These are phyloP conservation scores for Thysanoteuthis rhombus DNA, from an alignment of 2,888 invertebrate species.

Conservation along the genomic window DNA sequence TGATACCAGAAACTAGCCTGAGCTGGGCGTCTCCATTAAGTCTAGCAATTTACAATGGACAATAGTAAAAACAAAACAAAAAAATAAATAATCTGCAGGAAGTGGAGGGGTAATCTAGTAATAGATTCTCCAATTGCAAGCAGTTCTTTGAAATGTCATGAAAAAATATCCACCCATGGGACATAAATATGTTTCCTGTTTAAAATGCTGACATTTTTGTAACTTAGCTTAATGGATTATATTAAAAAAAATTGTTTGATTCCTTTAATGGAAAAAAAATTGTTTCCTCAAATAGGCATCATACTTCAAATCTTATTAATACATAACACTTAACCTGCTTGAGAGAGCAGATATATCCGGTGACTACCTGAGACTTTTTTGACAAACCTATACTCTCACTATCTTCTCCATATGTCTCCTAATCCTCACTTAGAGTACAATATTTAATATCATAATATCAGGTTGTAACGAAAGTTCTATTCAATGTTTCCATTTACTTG, in stretches of 20 bases:
- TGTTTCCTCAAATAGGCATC: no score
- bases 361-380: no score
- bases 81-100: neutral
- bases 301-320: no score
- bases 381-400: no score
- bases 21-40: neutral
- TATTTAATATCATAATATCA: no score
- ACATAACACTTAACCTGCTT: no score
- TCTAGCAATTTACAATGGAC: neutral
- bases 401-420: no score
- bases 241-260: neutral
- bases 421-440: no score
- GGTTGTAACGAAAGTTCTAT: no score
- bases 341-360: no score
- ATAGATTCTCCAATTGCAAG: neutral
- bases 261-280: no score
- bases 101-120: neutral
- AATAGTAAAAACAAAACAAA: neutral
- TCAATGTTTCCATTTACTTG: no score
- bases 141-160: neutral
- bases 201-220: neutral
- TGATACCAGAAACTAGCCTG: neutral
- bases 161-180: neutral
- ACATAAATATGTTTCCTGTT: neutral
- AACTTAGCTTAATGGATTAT: neutral